These are phyloP conservation scores for Amphipoea oculea DNA, from an alignment of 2,888 invertebrate genomes.

Conservation along the genomic window DNA sequence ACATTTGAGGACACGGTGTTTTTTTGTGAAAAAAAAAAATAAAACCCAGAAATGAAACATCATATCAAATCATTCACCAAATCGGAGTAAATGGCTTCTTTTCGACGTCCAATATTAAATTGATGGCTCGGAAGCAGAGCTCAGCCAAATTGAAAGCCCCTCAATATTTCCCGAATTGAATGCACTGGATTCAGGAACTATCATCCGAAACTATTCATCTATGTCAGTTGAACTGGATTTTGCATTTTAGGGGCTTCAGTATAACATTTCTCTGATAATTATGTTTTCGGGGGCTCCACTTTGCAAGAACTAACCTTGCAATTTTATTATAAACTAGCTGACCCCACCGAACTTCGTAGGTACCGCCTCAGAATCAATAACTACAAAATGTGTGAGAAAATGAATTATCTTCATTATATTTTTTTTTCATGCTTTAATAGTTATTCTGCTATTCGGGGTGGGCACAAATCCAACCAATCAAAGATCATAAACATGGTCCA, in stretches of 20 bases:
- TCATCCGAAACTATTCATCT: constrained; percentile 49
- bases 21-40: constrained; percentile 21
- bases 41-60: constrained; percentile 14
- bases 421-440: too few species aligned
- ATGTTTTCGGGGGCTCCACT: background rate
- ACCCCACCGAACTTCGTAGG: too few species aligned
- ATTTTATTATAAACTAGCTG: too few species aligned
- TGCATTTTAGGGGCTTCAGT: constrained; percentile 26
- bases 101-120: constrained; percentile 59
- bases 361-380: too few species aligned
- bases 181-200: constrained; percentile 33
- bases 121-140: constrained; percentile 16
- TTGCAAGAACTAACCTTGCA: background rate
- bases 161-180: constrained; percentile 46
- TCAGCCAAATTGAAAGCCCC: constrained; percentile 29
- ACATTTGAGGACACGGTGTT: background rate
- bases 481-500: too few species aligned
- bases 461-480: too few species aligned
- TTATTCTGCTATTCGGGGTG: too few species aligned
- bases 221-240: constrained; percentile 35
- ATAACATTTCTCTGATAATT: background rate
- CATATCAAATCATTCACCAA: constrained; percentile 58
- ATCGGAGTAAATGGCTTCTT: constrained; percentile 59
- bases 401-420: too few species aligned
- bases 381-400: too few species aligned